Evolutionary conservation across 2,797 vertebrate species (phyloP).

Genomic region (Apogon talboti): DNA sequence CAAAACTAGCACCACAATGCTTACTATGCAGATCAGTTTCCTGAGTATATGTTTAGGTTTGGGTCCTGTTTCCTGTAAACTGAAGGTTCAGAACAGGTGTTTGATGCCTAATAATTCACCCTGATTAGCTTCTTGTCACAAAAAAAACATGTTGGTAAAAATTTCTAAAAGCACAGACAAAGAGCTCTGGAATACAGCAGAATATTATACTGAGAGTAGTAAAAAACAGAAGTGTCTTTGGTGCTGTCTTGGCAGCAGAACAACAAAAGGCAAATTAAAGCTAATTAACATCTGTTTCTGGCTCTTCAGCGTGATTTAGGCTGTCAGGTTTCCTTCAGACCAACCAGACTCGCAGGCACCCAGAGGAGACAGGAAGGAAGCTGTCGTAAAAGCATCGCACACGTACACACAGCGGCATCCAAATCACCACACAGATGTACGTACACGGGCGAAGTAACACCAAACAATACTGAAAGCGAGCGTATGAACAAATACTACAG

Average conservation of each 20-base stretch:
- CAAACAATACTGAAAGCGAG: conserved; percentile 8
- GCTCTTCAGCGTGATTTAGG: conserved; percentile 74
- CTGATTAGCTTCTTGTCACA: too few relatives aligned
- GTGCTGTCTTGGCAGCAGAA: conserved; percentile 65
- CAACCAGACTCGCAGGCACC: conserved; percentile 59
- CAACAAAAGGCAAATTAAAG: conserved; percentile 81
- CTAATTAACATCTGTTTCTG: conserved; percentile 83
- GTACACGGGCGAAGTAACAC: neutral
- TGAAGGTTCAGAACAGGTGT: too few relatives aligned
- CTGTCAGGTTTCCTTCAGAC: conserved; percentile 75
- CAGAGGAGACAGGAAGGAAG: conserved; percentile 76
- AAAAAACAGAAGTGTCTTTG: conserved; percentile 57
- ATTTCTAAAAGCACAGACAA: conserved; percentile 8
- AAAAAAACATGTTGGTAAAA: neutral
- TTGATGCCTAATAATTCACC: too few relatives aligned
- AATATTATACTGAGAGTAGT: conserved; percentile 30
- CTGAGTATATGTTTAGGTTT: too few relatives aligned
- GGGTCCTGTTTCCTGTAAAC: too few relatives aligned
- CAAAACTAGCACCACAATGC: too few relatives aligned
- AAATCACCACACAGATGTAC: conserved; percentile 16
- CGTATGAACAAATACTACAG: neutral
- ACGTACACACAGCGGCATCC: neutral
- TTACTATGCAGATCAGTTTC: too few relatives aligned
- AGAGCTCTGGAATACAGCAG: conserved; percentile 8
- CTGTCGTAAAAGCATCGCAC: conserved; percentile 49